Base-by-base conservation (phyloP, 2,113 vertebrate species). In the Seriola aureovittata region DNA sequence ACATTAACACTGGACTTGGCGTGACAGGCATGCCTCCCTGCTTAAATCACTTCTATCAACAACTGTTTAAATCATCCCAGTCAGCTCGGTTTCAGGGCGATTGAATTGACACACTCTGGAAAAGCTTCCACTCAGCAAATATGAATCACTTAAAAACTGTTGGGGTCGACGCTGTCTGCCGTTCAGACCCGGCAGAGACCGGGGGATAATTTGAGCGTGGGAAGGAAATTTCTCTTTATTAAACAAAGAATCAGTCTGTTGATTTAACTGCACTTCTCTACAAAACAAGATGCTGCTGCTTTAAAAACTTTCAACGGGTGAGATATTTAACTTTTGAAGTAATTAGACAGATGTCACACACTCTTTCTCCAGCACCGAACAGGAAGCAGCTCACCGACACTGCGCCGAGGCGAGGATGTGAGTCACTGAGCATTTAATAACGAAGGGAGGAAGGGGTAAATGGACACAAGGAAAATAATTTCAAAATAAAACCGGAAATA, bases 61-160 rank as follows among this genome's bases (percentile, higher is more conserved):
- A 85, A 78, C 84, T 65, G 68, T 81, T 88, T 89, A 80, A 86
- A 91, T 89, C 79, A 89, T 79, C 60, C 54, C 82, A 88, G 46
- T 70, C 78, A 29, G 86, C 62, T 73, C 21, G 66, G 60, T 79
- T 84, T 85, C 34, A 29, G 75, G 70, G 50, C 87, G 38, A 81
- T 80, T 78, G 57, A 67, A 87, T 83, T 58, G 89, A 85, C 86
- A 81, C 74, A 55, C 42, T 76, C 52, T 71, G 75, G 60, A 90
- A 29, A 91, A 75, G 80, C 14, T 60, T 78, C 64, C 55, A 75
- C 85, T 88, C 88, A 89, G 88, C 80, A 84, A 78, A 85, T 84
- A 36, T 77, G 81, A 86, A 80, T 82, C 82, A 74, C 78, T 91
- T 77, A 69, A 81, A 84, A 81, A 84, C 23, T 12, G 75, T 73